A percentile compares a stretch with the other conserved stretches of the same genome.
Evolutionary conservation across 1,140 invertebrate genomes (phyloP).

Genomic region (Nebria ingens): DNA sequence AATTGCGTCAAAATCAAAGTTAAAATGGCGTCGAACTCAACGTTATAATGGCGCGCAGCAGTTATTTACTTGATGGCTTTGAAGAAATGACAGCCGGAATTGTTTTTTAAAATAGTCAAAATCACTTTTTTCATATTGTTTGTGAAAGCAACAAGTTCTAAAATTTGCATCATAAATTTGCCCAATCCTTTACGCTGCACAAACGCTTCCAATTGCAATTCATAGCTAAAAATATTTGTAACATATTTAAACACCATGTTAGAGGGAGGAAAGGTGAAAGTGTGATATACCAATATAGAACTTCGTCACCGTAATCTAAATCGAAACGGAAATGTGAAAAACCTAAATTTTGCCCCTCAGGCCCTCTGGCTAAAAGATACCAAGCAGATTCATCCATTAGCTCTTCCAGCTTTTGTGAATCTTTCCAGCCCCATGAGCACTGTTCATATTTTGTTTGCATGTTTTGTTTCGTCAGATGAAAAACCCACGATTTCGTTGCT

Average conservation of each 20-base stretch:
- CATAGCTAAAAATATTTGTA: constrained; percentile 52
- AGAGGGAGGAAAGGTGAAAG: not conserved
- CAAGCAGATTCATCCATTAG: constrained; percentile 59
- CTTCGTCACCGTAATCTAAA: constrained; percentile 61
- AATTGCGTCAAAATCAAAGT: not conserved
- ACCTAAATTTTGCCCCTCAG: constrained; percentile 38
- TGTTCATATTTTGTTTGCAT: constrained; percentile 53
- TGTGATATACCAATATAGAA: constrained; percentile 64
- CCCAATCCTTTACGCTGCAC: constrained; percentile 63
- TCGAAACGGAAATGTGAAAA: constrained; percentile 69
- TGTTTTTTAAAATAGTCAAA: constrained; percentile 71
- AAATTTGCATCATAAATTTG: constrained; percentile 64
- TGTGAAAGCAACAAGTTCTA: constrained; percentile 63
- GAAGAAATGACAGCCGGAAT: constrained; percentile 61
- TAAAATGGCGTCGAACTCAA: not conserved
- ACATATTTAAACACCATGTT: constrained; percentile 12
- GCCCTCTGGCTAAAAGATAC: constrained; percentile 52
- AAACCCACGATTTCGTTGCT: constrained; percentile 38
- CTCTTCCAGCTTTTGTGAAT: constrained; percentile 55
- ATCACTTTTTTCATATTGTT: constrained; percentile 68
- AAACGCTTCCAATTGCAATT: constrained; percentile 62
- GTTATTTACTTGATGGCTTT: constrained; percentile 50
- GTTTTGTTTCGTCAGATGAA: constrained; percentile 47
- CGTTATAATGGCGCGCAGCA: not conserved
- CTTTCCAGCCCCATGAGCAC: constrained; percentile 65